phyloP scores from a whole-genome alignment of 2,888 invertebrate species.

The Agrotis exclamationis region DNA sequence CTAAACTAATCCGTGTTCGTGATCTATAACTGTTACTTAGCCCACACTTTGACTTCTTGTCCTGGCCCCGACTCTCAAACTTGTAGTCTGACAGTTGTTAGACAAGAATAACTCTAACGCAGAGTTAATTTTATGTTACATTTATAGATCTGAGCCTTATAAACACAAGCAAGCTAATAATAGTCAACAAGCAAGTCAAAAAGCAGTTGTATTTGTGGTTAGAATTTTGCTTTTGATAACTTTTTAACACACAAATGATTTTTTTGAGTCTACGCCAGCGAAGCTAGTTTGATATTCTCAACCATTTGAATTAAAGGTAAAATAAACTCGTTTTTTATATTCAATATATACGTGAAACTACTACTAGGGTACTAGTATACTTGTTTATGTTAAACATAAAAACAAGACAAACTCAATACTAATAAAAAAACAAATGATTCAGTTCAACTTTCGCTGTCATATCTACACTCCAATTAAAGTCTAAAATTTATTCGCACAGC shows the following conservation, averaged over 20 bases:
- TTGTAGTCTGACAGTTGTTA: neutral
- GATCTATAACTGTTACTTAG: neutral
- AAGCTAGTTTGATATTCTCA: neutral
- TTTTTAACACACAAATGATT: too few relatives aligned
- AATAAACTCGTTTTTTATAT: constrained; percentile 3
- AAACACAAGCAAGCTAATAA: neutral
- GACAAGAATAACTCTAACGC: neutral
- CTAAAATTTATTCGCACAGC: constrained; percentile 40
- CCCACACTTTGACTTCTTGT: neutral
- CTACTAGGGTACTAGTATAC: too few relatives aligned
- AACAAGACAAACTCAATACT: too few relatives aligned
- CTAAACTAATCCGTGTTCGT: neutral
- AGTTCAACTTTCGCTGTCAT: constrained; percentile 36
- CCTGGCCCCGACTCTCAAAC: neutral
- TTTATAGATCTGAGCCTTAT: neutral
- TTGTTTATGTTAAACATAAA: too few relatives aligned
- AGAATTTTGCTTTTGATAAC: neutral
- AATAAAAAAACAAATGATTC: constrained; percentile 21
- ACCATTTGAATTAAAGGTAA: neutral
- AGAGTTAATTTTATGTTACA: neutral
- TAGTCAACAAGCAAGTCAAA: too few relatives aligned
- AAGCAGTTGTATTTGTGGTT: neutral
- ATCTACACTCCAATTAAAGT: constrained; percentile 44
- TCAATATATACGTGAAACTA: constrained; percentile 8
- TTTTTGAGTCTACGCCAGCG: neutral